These are phyloP conservation scores for Melanotaenia duboulayi DNA, from an alignment of 2,113 vertebrate species.

Conservation along the genomic window DNA sequence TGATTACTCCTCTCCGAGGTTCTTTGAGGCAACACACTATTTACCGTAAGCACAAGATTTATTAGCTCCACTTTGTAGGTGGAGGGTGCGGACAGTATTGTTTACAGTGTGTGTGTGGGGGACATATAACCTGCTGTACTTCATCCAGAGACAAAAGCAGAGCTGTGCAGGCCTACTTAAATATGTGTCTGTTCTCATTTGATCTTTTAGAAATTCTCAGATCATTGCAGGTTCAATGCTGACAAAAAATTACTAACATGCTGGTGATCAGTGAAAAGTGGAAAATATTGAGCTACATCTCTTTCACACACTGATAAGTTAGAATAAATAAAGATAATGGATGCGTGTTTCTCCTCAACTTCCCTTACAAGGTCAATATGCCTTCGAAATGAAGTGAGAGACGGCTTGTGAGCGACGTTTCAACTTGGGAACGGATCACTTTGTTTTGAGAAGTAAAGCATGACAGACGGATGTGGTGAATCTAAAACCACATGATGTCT, in stretches of 20 bases:
- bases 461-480: too few species aligned
- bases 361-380: not conserved
- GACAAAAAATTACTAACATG: conserved; percentile 1
- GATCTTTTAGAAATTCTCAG: not conserved
- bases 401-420: too few species aligned
- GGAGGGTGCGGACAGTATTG: conserved; percentile 48
- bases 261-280: conserved; percentile 19
- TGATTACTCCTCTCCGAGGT: conserved; percentile 48
- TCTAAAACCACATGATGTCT: too few species aligned
- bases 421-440: too few species aligned
- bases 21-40: conserved; percentile 38
- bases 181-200: not conserved
- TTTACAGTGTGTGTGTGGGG: conserved; percentile 34
- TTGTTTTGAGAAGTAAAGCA: too few species aligned
- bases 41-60: conserved; percentile 72
- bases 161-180: not conserved
- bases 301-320: conserved; percentile 28
- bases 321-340: conserved; percentile 28
- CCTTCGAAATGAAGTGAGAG: not conserved
- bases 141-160: conserved; percentile 23
- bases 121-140: conserved; percentile 14
- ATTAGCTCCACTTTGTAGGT: conserved; percentile 66
- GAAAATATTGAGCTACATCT: not conserved
- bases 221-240: not conserved
- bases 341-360: not conserved